Conservation (phyloP, 2,888 invertebrate genomes). For the Callosobruchus maculatus region DNA sequence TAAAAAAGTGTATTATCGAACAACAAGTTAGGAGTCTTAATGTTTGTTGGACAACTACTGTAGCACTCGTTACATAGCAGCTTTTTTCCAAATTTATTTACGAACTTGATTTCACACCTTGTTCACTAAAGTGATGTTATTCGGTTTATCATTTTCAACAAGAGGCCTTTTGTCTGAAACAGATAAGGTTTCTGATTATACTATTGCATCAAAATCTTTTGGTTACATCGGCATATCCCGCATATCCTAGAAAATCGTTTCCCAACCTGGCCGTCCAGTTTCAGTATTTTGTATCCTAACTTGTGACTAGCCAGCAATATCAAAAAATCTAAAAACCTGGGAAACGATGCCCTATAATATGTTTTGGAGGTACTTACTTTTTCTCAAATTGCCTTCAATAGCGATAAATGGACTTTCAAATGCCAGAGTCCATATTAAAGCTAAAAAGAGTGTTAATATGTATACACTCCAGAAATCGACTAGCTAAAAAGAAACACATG, state of each 20-base stretch:
- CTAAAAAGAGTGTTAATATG: conserved; percentile 38
- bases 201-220: no score
- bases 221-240: no score
- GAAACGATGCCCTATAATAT: not conserved
- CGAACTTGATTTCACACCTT: not conserved
- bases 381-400: conserved; percentile 9
- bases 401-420: conserved; percentile 45
- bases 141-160: not conserved
- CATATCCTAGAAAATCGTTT: no score
- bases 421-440: conserved; percentile 44
- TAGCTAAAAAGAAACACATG: conserved; percentile 28
- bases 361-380: conserved; percentile 9
- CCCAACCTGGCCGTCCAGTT: no score
- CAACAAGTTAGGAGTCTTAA: not conserved
- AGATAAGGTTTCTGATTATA: not conserved
- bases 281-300: no score
- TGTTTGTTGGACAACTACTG: no score
- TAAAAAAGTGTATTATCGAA: not conserved
- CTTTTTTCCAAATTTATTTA: not conserved
- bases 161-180: not conserved
- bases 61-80: no score
- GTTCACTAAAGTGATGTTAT: not conserved
- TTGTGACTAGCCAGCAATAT: no score
- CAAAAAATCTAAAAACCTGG: no score
- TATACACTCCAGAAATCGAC: conserved; percentile 47